phyloP scores from a whole-genome alignment of 2,113 vertebrate genomes.

The Triplophysa dalaica region DNA sequence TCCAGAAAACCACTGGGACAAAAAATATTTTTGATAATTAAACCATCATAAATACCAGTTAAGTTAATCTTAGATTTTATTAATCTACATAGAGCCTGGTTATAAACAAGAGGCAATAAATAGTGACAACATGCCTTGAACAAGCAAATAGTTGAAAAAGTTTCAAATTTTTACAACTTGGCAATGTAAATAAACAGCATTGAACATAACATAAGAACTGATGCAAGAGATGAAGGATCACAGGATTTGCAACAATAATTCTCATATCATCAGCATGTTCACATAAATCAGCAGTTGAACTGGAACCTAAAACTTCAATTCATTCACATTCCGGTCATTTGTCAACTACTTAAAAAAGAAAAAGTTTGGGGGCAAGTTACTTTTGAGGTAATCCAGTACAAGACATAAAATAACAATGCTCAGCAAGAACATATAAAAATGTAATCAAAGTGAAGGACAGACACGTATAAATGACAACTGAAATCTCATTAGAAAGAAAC shows the following conservation, averaged over 20 bases:
- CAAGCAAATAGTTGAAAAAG: slow-evolving; percentile 18
- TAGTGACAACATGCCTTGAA: slow-evolving; percentile 29
- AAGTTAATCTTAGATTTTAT: slow-evolving; percentile 21
- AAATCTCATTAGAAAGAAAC: slow-evolving; percentile 28
- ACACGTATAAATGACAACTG: slow-evolving; percentile 4
- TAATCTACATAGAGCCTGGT: background rate
- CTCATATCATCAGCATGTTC: background rate
- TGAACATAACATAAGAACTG: slow-evolving; percentile 18
- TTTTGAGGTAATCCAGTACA: slow-evolving; percentile 24
- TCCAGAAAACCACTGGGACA: background rate
- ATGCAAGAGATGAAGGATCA: background rate
- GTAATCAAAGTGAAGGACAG: background rate
- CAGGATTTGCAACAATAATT: background rate
- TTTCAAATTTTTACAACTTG: slow-evolving; percentile 1
- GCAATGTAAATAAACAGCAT: slow-evolving; percentile 5
- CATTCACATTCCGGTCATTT: slow-evolving; percentile 1
- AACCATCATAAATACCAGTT: background rate
- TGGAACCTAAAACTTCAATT: background rate
- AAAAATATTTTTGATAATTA: background rate
- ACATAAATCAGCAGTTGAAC: background rate
- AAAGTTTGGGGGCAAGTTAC: background rate
- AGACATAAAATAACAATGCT: background rate
- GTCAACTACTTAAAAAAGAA: background rate
- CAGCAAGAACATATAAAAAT: slow-evolving; percentile 26
- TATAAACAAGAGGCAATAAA: slow-evolving; percentile 31